Percentiles rank a stretch among this genome's conserved stretches.
Evolutionary conservation across 2,888 invertebrate genomes (phyloP).

Genomic region (Protula sp.): DNA sequence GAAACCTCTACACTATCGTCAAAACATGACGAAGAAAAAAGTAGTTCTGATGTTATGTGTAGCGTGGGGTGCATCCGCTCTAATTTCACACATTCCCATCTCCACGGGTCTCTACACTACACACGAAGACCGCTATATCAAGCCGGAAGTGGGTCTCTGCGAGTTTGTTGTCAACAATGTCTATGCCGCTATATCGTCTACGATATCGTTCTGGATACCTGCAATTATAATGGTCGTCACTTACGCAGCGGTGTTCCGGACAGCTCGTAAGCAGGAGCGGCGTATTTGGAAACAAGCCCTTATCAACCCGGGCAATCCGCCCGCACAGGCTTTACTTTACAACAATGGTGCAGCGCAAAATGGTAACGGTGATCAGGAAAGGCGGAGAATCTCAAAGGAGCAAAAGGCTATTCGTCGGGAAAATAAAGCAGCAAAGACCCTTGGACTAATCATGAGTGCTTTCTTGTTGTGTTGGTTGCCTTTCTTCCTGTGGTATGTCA

Average conservation of each 20-base stretch:
- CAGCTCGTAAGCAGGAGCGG: slow-evolving; percentile 45
- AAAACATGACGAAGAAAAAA: slow-evolving; percentile 84
- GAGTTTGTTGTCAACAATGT: slow-evolving; percentile 46
- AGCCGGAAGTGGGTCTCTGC: not conserved
- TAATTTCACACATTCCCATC: slow-evolving; percentile 90
- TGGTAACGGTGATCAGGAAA: not conserved
- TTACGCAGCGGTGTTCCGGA: slow-evolving; percentile 47
- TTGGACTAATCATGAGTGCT: slow-evolving; percentile 97
- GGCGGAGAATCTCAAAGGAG: slow-evolving; percentile 23
- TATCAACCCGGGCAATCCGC: not conserved
- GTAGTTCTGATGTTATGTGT: slow-evolving; percentile 59
- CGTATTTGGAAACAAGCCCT: too few relatives aligned
- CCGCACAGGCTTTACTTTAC: slow-evolving; percentile 1
- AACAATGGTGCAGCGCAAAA: not conserved
- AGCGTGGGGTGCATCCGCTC: slow-evolving; percentile 84
- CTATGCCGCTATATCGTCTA: slow-evolving; percentile 50
- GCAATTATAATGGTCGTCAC: slow-evolving; percentile 50
- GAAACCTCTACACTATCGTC: slow-evolving; percentile 80
- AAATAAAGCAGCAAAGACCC: slow-evolving; percentile 76
- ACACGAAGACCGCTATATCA: too few relatives aligned
- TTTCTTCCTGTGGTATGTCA: slow-evolving; percentile 79
- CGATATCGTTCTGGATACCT: slow-evolving; percentile 53
- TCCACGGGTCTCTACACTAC: slow-evolving; percentile 55
- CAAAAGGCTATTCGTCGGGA: slow-evolving; percentile 46
- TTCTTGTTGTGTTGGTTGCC: slow-evolving; percentile 95